Percentiles rank a stretch among this genome's conserved stretches.
These are phyloP conservation scores for Cepphus grylle DNA, from an alignment of 2,113 vertebrate species.

Conservation along the genomic window DNA sequence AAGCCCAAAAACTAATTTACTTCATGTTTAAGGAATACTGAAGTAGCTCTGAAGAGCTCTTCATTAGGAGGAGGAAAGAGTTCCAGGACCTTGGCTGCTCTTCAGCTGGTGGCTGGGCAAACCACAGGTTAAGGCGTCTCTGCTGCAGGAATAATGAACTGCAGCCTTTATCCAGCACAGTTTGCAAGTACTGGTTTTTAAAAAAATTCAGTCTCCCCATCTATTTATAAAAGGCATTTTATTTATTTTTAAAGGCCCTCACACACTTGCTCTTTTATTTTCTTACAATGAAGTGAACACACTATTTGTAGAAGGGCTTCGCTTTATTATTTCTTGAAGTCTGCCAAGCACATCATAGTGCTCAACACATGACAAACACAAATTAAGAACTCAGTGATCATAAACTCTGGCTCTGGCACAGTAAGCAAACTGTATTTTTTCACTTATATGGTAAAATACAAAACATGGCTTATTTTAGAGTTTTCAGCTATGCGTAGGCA, in stretches of 20 bases:
- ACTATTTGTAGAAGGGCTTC: neutral
- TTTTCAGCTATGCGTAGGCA: neutral
- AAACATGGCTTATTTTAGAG: neutral
- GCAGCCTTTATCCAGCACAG: neutral
- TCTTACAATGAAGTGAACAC: neutral
- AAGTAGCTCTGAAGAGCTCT: neutral
- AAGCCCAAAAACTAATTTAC: neutral
- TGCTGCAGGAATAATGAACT: constrained; percentile 11
- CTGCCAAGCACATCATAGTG: neutral
- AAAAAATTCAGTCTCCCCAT: neutral
- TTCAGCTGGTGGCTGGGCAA: neutral
- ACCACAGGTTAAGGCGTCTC: neutral
- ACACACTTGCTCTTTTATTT: neutral
- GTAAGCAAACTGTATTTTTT: neutral
- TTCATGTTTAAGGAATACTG: neutral
- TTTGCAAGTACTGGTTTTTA: neutral
- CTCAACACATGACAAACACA: neutral
- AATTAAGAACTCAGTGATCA: neutral
- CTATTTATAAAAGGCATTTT: neutral
- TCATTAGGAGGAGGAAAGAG: neutral
- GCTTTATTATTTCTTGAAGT: neutral
- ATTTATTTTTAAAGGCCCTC: neutral
- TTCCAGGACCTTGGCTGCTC: neutral
- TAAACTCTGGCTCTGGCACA: neutral
- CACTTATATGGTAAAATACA: neutral